Conservation (phyloP, 2,888 invertebrate species). For the Ormyrus rosae region DNA sequence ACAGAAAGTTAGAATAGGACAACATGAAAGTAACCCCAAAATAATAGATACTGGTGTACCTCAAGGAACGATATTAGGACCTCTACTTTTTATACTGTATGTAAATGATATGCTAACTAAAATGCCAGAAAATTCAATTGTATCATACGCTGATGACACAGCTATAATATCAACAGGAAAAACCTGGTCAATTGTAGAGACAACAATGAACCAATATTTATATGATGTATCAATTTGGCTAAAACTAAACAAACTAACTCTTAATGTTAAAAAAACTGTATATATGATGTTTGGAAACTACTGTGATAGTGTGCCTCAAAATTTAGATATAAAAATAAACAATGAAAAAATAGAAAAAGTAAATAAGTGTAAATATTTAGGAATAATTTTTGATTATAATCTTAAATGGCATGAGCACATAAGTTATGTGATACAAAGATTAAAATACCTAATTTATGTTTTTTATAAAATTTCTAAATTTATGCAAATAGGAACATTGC, state of each 20-base stretch:
- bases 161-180: neutral
- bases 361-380: no score
- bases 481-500: neutral
- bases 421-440: no score
- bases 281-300: neutral
- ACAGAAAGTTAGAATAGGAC: no score
- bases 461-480: neutral
- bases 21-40: neutral
- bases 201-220: neutral
- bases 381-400: no score
- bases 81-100: no score
- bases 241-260: neutral
- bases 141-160: constrained; percentile 9
- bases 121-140: neutral
- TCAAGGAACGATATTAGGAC: no score
- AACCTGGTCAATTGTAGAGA: neutral
- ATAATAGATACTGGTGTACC: no score
- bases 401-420: no score
- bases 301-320: neutral
- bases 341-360: neutral
- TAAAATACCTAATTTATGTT: no score
- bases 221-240: neutral
- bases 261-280: neutral
- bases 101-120: no score
- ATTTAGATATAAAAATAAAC: neutral